Percentiles rank a stretch among this genome's conserved stretches.
Evolutionary conservation across 2,113 vertebrate genomes (phyloP).

Genomic region (Amia ocellicauda): DNA sequence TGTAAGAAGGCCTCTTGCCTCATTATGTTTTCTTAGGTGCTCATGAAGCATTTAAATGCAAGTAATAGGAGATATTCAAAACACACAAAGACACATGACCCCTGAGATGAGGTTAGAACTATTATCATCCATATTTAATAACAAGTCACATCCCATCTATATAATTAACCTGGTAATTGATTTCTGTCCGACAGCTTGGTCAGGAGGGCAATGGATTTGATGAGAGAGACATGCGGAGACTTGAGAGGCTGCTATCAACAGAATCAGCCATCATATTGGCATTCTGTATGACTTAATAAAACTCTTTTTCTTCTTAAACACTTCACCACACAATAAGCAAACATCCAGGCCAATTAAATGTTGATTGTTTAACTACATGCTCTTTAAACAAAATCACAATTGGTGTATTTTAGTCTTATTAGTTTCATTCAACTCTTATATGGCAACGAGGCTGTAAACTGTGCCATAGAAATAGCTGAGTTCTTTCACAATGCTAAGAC

Average conservation of each 20-base stretch:
- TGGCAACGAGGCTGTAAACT: too few relatives aligned
- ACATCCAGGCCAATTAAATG: too few relatives aligned
- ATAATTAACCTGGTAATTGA: slow-evolving; percentile 6
- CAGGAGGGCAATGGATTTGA: not conserved
- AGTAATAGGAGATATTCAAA: not conserved
- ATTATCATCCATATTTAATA: slow-evolving; percentile 4
- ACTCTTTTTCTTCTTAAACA: too few relatives aligned
- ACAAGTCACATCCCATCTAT: not conserved
- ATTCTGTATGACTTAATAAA: not conserved
- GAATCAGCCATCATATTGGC: not conserved
- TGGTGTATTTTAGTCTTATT: too few relatives aligned
- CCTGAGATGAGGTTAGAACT: not conserved
- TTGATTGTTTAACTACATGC: too few relatives aligned
- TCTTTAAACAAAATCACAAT: too few relatives aligned
- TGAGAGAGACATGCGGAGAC: not conserved
- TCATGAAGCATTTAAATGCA: slow-evolving; percentile 3
- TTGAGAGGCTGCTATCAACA: not conserved
- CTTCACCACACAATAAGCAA: too few relatives aligned
- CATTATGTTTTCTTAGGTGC: not conserved
- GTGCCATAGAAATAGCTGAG: too few relatives aligned
- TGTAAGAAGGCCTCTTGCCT: too few relatives aligned
- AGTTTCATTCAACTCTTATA: too few relatives aligned
- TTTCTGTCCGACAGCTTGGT: not conserved
- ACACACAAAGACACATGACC: not conserved
- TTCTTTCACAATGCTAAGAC: too few relatives aligned